Conservation (phyloP, 2,888 invertebrate genomes). For the Trachelus tabidus region DNA sequence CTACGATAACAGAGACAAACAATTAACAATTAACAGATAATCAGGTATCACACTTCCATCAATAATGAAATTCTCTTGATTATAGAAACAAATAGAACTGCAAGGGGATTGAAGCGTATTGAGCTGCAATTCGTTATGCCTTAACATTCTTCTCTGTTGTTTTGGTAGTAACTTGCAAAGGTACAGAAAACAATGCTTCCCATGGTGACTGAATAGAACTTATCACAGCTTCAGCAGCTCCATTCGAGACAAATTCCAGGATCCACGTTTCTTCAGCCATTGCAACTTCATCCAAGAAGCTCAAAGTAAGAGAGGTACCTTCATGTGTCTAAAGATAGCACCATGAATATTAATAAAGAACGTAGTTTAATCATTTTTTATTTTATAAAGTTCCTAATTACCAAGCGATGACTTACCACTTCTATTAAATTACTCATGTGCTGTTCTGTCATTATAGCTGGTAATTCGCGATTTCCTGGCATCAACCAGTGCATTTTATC, state of each 20-base stretch:
- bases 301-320: slow-evolving; percentile 59
- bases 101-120: background rate
- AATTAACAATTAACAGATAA: background rate
- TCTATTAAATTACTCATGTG: slow-evolving; percentile 70
- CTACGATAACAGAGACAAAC: background rate
- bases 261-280: slow-evolving; percentile 68
- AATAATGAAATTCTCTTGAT: slow-evolving; percentile 1
- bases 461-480: slow-evolving; percentile 47
- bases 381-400: background rate
- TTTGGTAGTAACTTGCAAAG: slow-evolving; percentile 61
- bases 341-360: background rate
- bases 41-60: background rate
- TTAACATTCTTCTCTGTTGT: slow-evolving; percentile 22
- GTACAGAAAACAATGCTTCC: slow-evolving; percentile 70
- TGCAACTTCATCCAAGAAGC: slow-evolving; percentile 69
- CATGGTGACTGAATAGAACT: slow-evolving; percentile 68
- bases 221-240: slow-evolving; percentile 66
- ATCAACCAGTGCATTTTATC: slow-evolving; percentile 68
- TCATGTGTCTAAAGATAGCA: slow-evolving; percentile 26
- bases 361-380: background rate
- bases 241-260: slow-evolving; percentile 66
- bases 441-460: slow-evolving; percentile 63
- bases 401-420: slow-evolving; percentile 60
- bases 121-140: slow-evolving; percentile 2
- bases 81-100: slow-evolving; percentile 17